Evolutionary conservation across 2,797 vertebrate species (phyloP).

Genomic region (Tangara arthus): DNA sequence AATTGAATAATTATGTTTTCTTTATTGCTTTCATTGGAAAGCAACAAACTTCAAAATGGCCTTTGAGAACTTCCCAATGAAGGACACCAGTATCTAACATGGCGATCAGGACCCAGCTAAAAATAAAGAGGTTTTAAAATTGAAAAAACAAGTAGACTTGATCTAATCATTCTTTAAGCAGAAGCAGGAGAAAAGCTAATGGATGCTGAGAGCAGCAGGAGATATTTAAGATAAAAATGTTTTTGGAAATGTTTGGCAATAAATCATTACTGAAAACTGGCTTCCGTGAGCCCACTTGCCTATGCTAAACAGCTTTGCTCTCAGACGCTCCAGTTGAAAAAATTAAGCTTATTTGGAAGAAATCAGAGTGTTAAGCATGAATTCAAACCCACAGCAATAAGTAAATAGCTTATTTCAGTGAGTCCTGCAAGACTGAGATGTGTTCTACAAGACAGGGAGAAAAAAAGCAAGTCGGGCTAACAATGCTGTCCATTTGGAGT

Average conservation of each 20-base stretch:
- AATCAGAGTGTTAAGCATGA: not conserved
- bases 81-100: not conserved
- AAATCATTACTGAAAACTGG: not conserved
- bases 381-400: not conserved
- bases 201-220: not conserved
- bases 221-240: not conserved
- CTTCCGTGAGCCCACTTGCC: not conserved
- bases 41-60: not conserved
- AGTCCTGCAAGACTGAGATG: not conserved
- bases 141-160: not conserved
- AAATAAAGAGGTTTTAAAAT: not conserved
- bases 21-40: not conserved
- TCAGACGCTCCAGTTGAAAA: not conserved
- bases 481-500: not conserved
- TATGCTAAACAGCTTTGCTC: not conserved
- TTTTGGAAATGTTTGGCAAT: not conserved
- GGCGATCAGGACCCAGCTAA: not conserved
- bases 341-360: not conserved
- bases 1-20: not conserved
- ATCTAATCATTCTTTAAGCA: not conserved
- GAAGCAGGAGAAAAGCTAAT: not conserved
- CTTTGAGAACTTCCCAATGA: not conserved
- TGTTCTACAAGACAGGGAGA: not conserved
- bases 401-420: not conserved
- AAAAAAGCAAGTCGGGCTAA: accelerated